These are phyloP conservation scores for Apeira syringaria DNA, from an alignment of 2,888 invertebrate species.

Conservation along the genomic window DNA sequence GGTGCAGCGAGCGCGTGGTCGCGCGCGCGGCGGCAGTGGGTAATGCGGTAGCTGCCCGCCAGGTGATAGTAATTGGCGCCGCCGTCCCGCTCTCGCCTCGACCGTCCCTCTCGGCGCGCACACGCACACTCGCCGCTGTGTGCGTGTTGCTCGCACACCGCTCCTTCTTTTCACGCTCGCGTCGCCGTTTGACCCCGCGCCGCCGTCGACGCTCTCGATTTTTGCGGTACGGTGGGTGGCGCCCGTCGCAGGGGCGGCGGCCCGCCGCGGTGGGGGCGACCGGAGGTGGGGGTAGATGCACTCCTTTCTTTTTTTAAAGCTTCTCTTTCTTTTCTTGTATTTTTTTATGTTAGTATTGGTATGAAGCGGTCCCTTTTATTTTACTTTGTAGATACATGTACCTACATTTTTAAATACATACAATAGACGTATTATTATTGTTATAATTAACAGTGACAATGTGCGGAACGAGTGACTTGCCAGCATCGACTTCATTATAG, in stretches of 20 bases:
- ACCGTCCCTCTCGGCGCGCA: constrained; percentile 80
- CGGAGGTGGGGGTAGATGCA: constrained; percentile 79
- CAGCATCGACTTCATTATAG: constrained; percentile 74
- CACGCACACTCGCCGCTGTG: constrained; percentile 66
- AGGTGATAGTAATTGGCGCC: constrained; percentile 85
- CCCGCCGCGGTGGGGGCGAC: constrained; percentile 69
- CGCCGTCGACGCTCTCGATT: constrained; percentile 84
- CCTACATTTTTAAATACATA: constrained; percentile 23
- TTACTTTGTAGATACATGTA: constrained; percentile 44
- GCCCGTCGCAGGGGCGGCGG: constrained; percentile 82
- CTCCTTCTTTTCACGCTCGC: constrained; percentile 82
- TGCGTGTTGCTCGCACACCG: constrained; percentile 72
- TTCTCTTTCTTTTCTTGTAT: constrained; percentile 83
- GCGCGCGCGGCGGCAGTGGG: constrained; percentile 84
- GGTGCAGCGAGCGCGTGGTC: constrained; percentile 84
- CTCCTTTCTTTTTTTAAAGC: constrained; percentile 83
- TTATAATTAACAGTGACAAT: constrained; percentile 81
- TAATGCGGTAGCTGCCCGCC: constrained; percentile 86
- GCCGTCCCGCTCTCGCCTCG: constrained; percentile 78
- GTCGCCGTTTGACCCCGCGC: constrained; percentile 83
- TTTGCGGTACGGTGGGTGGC: constrained; percentile 86
- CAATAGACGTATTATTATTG: constrained; percentile 78
- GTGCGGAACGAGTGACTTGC: constrained; percentile 73
- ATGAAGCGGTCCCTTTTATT: constrained; percentile 80
- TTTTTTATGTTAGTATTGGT: constrained; percentile 80